Percentiles rank a stretch among this genome's conserved stretches.
These are phyloP conservation scores for Pseudois nayaur DNA, from an alignment of 2,113 vertebrate species.

Conservation along the genomic window DNA sequence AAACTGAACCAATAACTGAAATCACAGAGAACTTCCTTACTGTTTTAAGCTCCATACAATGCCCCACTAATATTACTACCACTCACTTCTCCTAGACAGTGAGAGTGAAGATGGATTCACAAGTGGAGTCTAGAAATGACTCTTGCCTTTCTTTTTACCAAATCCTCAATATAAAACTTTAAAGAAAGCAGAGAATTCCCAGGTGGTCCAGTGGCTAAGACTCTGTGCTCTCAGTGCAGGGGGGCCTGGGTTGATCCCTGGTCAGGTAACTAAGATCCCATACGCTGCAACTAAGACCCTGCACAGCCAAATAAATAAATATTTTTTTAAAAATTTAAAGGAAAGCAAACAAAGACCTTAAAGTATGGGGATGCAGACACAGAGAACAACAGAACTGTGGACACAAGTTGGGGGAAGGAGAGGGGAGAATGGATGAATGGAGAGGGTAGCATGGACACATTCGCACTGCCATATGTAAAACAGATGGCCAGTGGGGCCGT, in stretches of 20 bases:
- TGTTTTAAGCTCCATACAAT: not conserved
- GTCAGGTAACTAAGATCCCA: not conserved
- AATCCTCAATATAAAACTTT: not conserved
- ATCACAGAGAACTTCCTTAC: too few relatives aligned
- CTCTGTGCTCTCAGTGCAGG: not conserved
- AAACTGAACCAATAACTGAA: not conserved
- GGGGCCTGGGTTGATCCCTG: not conserved
- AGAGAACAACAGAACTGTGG: not conserved
- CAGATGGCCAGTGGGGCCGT: not conserved
- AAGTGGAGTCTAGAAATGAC: not conserved
- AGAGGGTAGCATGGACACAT: not conserved
- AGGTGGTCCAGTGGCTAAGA: not conserved
- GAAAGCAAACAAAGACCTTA: not conserved
- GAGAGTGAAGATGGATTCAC: not conserved
- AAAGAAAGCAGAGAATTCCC: not conserved
- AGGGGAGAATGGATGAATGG: not conserved
- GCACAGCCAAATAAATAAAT: not conserved
- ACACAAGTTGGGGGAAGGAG: not conserved
- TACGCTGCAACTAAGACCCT: not conserved
- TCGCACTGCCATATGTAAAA: not conserved
- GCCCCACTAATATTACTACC: not conserved
- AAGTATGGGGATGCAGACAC: not conserved
- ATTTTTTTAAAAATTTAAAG: not conserved
- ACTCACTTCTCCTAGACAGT: not conserved
- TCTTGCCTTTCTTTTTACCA: not conserved